These are phyloP conservation scores for Tragulus kanchil DNA, from an alignment of 2,113 vertebrate species.

Conservation along the genomic window DNA sequence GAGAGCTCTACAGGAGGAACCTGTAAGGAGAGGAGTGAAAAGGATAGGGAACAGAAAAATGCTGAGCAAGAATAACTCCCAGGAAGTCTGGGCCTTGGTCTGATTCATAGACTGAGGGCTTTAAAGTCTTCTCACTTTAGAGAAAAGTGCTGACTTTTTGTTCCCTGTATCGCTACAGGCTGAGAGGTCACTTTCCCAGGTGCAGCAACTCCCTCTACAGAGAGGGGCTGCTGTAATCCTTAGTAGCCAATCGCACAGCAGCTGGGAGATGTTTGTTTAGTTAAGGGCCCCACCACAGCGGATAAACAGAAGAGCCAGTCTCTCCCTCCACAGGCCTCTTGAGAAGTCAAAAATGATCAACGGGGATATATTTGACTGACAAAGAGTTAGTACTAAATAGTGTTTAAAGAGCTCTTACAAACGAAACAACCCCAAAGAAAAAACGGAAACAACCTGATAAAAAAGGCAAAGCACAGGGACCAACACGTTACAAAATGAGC, in stretches of 20 bases:
- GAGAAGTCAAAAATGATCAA: constrained; percentile 4
- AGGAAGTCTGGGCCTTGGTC: not conserved
- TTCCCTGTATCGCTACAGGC: not conserved
- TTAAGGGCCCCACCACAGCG: not conserved
- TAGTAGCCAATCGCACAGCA: not conserved
- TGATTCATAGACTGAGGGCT: not conserved
- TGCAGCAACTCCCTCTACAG: not conserved
- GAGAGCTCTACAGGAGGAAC: not conserved
- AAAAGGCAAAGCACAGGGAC: not conserved
- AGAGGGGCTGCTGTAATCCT: not conserved
- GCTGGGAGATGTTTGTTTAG: not conserved
- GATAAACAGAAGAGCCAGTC: not conserved
- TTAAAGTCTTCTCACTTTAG: not conserved
- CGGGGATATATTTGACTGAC: not conserved
- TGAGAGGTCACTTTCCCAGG: not conserved
- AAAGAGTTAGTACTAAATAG: not conserved
- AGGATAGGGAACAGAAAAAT: not conserved
- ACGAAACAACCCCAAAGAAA: not conserved
- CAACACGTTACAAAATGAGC: not conserved
- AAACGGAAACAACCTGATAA: not conserved
- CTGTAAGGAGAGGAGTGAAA: not conserved
- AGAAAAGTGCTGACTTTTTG: not conserved
- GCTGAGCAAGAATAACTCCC: not conserved
- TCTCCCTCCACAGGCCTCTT: not conserved
- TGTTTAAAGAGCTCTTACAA: constrained; percentile 25